Evolutionary conservation across 2,113 vertebrate genomes (phyloP), one percentile per base, ranked within the genome.

Genomic region (Crocuta crocuta): DNA sequence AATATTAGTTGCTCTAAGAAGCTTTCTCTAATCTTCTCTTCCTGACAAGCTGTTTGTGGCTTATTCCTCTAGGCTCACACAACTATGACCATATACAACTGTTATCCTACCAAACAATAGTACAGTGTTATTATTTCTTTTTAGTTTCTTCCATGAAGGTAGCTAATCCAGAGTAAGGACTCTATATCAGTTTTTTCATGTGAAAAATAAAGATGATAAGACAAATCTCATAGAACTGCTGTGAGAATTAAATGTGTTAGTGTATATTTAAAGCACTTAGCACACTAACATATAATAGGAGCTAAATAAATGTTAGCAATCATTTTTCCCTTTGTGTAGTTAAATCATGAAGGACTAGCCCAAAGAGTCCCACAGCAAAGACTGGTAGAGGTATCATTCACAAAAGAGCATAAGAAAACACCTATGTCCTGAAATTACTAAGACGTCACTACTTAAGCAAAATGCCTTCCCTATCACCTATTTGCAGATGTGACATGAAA

Each of bases 131-230:
- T 31, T 89, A 76, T 24, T 92, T 97, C 31, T 96, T 90, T 61
- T 80, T 83, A 58, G 71, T 50, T 94, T 81, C 58, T 85, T 74
- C 35, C 48, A 80, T 17, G 84, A 63, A 35, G 48, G 48, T 68
- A 89, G 78, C 7, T 85, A 35, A 85, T 71, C 31, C 17, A 74
- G 65, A n/a, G 23, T 65, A 84, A 88, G 39, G 35, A 84, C 39
- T 71, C 58, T 82, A 26, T 26, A 71, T 71, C 43, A 65, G 23
- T 83, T 87, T 82, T 21, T 43, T 93, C n/a, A n/a, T 43, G 68
- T 58, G n/a, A 87, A 87, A 97, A 94, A 78, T 65, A 92, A 94
- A 89, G 58, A 45, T 79, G n/a, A 21, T 70, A 94, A 79, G 50
- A 92, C 3, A 50, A 53, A 92, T 24, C 53, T 95, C 17, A 92